Conservation (phyloP, 1,140 invertebrate genomes). For the Lineus longissimus region DNA sequence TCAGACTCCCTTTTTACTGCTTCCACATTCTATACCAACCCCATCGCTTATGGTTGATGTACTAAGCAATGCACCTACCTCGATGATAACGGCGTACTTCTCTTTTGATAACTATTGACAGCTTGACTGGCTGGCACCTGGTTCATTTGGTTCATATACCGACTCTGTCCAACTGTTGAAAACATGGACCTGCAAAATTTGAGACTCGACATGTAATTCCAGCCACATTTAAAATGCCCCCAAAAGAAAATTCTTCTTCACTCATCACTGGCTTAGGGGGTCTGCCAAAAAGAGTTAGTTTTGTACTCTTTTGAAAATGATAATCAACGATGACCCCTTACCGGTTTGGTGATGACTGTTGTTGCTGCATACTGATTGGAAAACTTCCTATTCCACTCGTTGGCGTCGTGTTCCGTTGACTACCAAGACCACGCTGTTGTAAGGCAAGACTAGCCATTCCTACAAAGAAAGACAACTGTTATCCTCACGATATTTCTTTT, state of each 20-base stretch:
- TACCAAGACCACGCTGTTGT: slow-evolving; percentile 26
- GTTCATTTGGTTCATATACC: slow-evolving; percentile 23
- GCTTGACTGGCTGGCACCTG: slow-evolving; percentile 19
- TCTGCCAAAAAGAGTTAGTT: too few species aligned
- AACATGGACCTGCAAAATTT: slow-evolving; percentile 25
- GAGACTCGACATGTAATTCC: slow-evolving; percentile 5
- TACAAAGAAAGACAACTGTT: not conserved
- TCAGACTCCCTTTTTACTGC: too few species aligned
- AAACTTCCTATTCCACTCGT: slow-evolving; percentile 47
- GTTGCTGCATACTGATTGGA: slow-evolving; percentile 35
- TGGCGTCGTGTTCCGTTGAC: slow-evolving; percentile 42
- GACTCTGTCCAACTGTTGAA: slow-evolving; percentile 29
- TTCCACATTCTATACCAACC: too few species aligned
- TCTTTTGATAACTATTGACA: slow-evolving; percentile 28
- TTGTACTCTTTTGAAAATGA: not conserved
- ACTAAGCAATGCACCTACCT: slow-evolving; percentile 23
- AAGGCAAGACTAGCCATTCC: slow-evolving; percentile 12
- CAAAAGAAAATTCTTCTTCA: too few species aligned
- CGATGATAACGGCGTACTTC: slow-evolving; percentile 25
- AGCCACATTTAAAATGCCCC: too few species aligned
- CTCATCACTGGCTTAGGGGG: too few species aligned
- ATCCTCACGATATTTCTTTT: not conserved
- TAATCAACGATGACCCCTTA: slow-evolving; percentile 13
- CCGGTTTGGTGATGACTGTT: slow-evolving; percentile 53
- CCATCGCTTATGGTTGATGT: not conserved